Evolutionary conservation across 2,888 invertebrate species (phyloP).

Genomic region (Perithous albicinctus): DNA sequence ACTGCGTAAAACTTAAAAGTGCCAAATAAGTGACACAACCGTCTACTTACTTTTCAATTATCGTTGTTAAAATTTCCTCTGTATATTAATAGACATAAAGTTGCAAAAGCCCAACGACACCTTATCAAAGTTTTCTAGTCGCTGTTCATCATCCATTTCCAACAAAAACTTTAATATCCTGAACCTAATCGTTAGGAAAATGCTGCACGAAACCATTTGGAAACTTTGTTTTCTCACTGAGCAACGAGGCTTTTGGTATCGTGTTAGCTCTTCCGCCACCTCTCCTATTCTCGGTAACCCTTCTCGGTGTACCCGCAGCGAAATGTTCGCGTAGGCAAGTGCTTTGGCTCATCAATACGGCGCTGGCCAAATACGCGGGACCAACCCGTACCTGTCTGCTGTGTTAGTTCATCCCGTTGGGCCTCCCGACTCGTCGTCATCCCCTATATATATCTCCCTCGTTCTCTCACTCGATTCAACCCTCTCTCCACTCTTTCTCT

Average conservation of each 20-base stretch:
- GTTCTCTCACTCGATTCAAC: conserved; percentile 29
- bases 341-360: conserved; percentile 73
- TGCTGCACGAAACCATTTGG: not conserved
- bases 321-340: conserved; percentile 38
- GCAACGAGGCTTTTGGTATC: not conserved
- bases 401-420: conserved; percentile 47
- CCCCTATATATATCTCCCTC: conserved; percentile 10
- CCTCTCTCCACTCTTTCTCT: conserved; percentile 24
- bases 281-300: conserved; percentile 21
- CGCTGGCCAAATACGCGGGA: conserved; percentile 67
- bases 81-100: no score
- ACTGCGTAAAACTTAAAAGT: no score
- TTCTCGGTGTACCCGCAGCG: conserved; percentile 2
- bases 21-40: no score
- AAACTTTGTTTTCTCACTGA: not conserved
- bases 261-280: conserved; percentile 23
- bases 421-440: conserved; percentile 36
- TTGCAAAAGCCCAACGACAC: no score
- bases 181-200: not conserved
- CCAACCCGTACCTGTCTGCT: conserved; percentile 66
- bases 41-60: no score
- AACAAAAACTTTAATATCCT: not conserved
- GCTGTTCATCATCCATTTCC: not conserved
- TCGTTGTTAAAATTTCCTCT: no score
- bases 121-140: not conserved